phyloP scores from a whole-genome alignment of 1,140 invertebrate species.

The Gonatopus flavifemur region DNA sequence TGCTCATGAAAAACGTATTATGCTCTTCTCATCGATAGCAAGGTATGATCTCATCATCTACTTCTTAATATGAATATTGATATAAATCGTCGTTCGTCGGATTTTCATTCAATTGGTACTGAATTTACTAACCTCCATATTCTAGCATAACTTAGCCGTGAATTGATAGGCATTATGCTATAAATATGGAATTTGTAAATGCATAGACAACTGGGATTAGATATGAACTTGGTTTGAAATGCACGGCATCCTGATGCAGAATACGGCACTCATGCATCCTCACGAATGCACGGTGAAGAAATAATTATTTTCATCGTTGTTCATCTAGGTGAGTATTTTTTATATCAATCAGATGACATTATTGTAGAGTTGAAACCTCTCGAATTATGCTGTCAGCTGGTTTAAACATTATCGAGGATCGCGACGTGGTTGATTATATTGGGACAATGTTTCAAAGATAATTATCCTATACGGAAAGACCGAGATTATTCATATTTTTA shows the following conservation, averaged over 20 bases:
- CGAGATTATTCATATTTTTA: too few species aligned
- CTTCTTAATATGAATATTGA: too few species aligned
- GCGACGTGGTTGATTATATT: too few species aligned
- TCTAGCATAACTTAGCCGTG: slow-evolving; percentile 33
- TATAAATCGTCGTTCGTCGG: too few species aligned
- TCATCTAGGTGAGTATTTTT: neutral
- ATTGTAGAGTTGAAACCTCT: too few species aligned
- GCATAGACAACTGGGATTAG: too few species aligned
- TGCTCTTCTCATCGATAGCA: slow-evolving; percentile 42
- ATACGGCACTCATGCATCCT: neutral
- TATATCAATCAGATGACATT: neutral
- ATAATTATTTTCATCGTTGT: neutral
- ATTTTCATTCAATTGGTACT: neutral
- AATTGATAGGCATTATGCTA: slow-evolving; percentile 38
- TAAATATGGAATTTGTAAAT: slow-evolving; percentile 32
- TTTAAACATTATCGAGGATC: too few species aligned
- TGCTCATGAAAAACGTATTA: slow-evolving; percentile 40
- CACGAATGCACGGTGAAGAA: slow-evolving; percentile 1
- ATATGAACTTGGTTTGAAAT: too few species aligned
- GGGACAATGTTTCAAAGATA: too few species aligned
- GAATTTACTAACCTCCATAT: slow-evolving; percentile 31
- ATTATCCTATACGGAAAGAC: too few species aligned
- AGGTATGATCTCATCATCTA: slow-evolving; percentile 24
- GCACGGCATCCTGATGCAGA: neutral
- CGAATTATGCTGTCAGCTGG: too few species aligned